A percentile compares a stretch with the other conserved stretches of the same genome.
Conservation (phyloP, 1,140 invertebrate genomes). For the Leptopilina clavipes region DNA sequence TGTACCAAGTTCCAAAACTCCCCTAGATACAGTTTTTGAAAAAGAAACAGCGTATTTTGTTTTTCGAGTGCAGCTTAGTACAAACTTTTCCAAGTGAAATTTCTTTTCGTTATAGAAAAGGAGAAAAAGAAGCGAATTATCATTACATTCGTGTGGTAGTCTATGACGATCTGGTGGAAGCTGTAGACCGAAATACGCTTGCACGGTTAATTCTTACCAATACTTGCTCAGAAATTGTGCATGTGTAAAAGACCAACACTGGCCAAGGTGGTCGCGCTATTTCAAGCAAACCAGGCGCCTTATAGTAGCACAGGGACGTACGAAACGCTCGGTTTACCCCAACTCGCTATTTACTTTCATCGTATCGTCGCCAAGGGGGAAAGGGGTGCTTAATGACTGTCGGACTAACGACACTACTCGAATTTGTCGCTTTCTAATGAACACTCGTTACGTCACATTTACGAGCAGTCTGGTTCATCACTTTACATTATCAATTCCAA, state of each 20-base stretch:
- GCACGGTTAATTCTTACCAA: slow-evolving; percentile 63
- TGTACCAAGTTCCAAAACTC: no score
- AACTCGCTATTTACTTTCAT: slow-evolving; percentile 45
- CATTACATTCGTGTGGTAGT: slow-evolving; percentile 38
- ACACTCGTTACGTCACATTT: not conserved
- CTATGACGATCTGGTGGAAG: slow-evolving; percentile 60
- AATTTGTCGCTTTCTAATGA: slow-evolving; percentile 24
- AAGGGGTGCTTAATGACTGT: not conserved
- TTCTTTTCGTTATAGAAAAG: not conserved
- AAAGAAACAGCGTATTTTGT: no score
- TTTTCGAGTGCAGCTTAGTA: no score
- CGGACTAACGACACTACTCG: not conserved
- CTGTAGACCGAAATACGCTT: slow-evolving; percentile 70
- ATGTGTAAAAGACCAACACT: slow-evolving; percentile 59
- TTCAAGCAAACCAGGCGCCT: slow-evolving; percentile 67
- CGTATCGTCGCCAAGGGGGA: not conserved
- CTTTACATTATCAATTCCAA: not conserved
- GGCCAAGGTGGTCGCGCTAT: slow-evolving; percentile 65
- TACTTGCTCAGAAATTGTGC: slow-evolving; percentile 49
- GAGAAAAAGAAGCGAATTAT: slow-evolving; percentile 1
- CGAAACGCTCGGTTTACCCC: slow-evolving; percentile 49
- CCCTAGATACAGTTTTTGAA: no score
- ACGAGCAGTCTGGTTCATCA: not conserved
- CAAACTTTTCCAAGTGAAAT: no score
- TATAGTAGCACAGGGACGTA: slow-evolving; percentile 63